Percentiles rank a stretch among this genome's conserved stretches.
Evolutionary conservation across 2,888 invertebrate species (phyloP).

Genomic region (Polydesmus complanatus): DNA sequence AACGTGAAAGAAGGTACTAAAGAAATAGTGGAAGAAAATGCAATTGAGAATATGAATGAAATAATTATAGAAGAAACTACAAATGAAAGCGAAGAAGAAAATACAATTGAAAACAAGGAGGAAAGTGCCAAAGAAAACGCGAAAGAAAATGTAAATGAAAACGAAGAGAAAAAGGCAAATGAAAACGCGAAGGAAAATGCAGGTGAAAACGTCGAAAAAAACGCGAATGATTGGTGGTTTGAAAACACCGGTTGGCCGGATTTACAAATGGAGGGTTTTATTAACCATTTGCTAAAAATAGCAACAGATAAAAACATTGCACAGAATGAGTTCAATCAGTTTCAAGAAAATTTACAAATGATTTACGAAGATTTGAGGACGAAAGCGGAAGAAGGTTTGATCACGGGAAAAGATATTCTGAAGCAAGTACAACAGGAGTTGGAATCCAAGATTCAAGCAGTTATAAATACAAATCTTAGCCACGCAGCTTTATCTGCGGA

Average conservation of each 20-base stretch:
- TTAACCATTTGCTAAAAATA: conserved; percentile 6
- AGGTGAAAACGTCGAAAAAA: no score
- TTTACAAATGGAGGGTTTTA: conserved; percentile 5
- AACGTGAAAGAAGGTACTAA: not conserved
- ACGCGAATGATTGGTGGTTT: not conserved
- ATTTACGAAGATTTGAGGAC: conserved; percentile 6
- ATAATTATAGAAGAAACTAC: not conserved
- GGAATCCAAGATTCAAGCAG: not conserved
- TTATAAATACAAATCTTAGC: not conserved
- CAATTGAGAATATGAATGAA: no score
- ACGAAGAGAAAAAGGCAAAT: no score
- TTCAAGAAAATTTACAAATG: conserved; percentile 7
- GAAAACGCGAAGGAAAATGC: not conserved
- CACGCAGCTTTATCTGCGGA: conserved; percentile 1
- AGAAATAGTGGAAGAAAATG: not conserved
- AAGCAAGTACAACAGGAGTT: conserved; percentile 2
- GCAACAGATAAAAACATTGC: conserved; percentile 8
- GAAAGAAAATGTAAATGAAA: no score
- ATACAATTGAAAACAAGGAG: not conserved
- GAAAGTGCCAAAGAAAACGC: no score
- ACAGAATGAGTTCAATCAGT: not conserved
- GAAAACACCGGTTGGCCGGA: not conserved
- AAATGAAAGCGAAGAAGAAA: not conserved
- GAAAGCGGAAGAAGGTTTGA: conserved; percentile 3
- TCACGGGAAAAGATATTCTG: conserved; percentile 2